A percentile compares a stretch with the other conserved stretches of the same genome.
phyloP scores from a whole-genome alignment of 37 sponge, comb jelly and placozoan genomes.

The Chondrosia reniformis region DNA sequence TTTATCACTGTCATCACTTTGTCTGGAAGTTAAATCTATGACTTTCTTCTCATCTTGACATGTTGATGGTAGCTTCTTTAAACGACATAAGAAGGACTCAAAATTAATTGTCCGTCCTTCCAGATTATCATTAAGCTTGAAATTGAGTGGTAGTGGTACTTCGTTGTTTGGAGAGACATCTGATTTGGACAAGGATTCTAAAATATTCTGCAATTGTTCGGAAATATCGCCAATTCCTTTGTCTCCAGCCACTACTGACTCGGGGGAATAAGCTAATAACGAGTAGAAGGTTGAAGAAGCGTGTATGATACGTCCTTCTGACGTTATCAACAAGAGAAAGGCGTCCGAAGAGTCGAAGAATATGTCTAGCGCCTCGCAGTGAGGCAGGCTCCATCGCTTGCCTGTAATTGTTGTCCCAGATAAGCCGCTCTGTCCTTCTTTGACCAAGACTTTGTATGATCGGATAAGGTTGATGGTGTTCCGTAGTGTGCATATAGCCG shows the following conservation, averaged over 20 bases:
- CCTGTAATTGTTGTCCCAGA: too few relatives aligned
- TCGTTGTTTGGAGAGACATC: background rate
- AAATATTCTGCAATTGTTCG: conserved; percentile 34
- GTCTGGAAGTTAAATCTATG: background rate
- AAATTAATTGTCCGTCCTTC: background rate
- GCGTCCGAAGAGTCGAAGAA: conserved; percentile 49
- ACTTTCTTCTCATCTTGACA: too few relatives aligned
- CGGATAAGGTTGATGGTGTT: too few relatives aligned
- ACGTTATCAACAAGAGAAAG: conserved; percentile 54
- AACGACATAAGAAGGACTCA: too few relatives aligned
- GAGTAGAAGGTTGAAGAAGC: conserved; percentile 41
- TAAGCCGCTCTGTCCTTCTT: too few relatives aligned
- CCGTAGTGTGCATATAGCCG: too few relatives aligned
- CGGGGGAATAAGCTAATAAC: conserved; percentile 40
- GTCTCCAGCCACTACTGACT: conserved; percentile 18
- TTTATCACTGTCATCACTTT: background rate
- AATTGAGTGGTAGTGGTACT: background rate
- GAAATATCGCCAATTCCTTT: conserved; percentile 49
- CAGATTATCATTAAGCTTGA: background rate
- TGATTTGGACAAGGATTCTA: background rate
- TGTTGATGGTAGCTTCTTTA: too few relatives aligned
- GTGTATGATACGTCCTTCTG: conserved; percentile 55
- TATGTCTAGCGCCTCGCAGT: too few relatives aligned
- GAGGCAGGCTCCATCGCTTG: too few relatives aligned
- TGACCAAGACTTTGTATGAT: too few relatives aligned